phyloP scores from a whole-genome alignment of 2,797 vertebrate species.

The Paratrypauchen microcephalus region DNA sequence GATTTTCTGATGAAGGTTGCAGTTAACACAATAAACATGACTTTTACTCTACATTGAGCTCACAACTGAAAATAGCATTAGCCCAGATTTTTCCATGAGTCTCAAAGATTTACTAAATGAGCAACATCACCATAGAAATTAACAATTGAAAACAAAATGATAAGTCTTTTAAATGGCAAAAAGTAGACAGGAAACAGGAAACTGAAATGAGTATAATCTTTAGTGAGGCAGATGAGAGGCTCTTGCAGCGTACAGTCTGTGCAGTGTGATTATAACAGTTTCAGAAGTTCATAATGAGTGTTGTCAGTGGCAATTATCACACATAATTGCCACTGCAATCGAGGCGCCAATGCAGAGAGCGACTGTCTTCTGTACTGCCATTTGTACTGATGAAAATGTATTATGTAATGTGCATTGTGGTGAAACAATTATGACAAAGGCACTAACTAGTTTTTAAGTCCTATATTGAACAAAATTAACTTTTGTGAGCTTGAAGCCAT shows the following conservation, averaged over 20 bases:
- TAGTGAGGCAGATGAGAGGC: background rate
- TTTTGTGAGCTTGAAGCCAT: no score
- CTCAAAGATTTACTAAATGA: background rate
- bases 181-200: background rate
- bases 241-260: background rate
- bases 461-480: no score
- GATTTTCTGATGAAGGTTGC: conserved; percentile 3
- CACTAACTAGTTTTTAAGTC: no score
- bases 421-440: background rate
- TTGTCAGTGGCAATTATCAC: no score
- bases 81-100: no score
- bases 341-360: background rate
- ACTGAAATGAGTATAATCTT: background rate
- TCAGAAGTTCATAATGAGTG: conserved; percentile 21
- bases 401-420: background rate
- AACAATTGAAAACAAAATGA: no score
- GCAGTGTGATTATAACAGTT: conserved; percentile 7
- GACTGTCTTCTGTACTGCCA: background rate
- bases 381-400: background rate
- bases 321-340: conserved; percentile 32
- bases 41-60: background rate
- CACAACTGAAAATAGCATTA: background rate
- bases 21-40: background rate
- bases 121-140: no score
- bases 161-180: no score